phyloP scores from a whole-genome alignment of 1,140 invertebrate genomes.

The Catajapyx aquilonaris region DNA sequence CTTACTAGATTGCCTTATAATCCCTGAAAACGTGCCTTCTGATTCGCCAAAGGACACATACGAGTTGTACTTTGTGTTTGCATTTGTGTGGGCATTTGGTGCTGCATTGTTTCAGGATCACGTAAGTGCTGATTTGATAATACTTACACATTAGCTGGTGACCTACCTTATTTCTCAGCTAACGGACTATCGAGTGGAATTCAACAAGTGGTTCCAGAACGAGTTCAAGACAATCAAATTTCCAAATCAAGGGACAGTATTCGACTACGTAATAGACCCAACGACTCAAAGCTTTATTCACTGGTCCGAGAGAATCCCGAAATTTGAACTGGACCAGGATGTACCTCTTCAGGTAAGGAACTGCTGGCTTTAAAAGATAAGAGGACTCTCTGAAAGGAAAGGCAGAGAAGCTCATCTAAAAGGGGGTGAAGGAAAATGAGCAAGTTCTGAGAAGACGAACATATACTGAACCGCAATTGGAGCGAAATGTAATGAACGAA shows the following conservation, averaged over 20 bases:
- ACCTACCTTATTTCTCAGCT: too few species aligned
- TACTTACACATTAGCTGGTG: too few species aligned
- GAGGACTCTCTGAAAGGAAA: too few species aligned
- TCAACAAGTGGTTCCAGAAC: slow-evolving; percentile 92
- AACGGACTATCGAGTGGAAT: slow-evolving; percentile 73
- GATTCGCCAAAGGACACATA: slow-evolving; percentile 89
- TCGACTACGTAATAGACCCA: slow-evolving; percentile 82
- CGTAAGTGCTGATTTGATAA: slow-evolving; percentile 24
- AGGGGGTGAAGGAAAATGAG: too few species aligned
- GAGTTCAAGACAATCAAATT: slow-evolving; percentile 93
- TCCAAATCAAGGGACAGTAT: slow-evolving; percentile 72
- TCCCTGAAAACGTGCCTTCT: slow-evolving; percentile 54
- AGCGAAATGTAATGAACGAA: too few species aligned
- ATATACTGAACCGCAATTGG: too few species aligned
- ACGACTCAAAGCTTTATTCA: slow-evolving; percentile 74
- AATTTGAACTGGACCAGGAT: slow-evolving; percentile 81
- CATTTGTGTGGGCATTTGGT: slow-evolving; percentile 89
- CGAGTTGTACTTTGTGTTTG: slow-evolving; percentile 90
- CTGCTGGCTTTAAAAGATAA: background rate
- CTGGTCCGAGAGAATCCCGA: slow-evolving; percentile 71
- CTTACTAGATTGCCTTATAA: slow-evolving; percentile 63
- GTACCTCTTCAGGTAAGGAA: slow-evolving; percentile 58
- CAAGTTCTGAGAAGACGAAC: too few species aligned
- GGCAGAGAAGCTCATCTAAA: too few species aligned
- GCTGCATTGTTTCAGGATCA: slow-evolving; percentile 87